These are phyloP conservation scores for Dryadula phaetusa DNA, from an alignment of 2,888 invertebrate genomes.

Conservation along the genomic window DNA sequence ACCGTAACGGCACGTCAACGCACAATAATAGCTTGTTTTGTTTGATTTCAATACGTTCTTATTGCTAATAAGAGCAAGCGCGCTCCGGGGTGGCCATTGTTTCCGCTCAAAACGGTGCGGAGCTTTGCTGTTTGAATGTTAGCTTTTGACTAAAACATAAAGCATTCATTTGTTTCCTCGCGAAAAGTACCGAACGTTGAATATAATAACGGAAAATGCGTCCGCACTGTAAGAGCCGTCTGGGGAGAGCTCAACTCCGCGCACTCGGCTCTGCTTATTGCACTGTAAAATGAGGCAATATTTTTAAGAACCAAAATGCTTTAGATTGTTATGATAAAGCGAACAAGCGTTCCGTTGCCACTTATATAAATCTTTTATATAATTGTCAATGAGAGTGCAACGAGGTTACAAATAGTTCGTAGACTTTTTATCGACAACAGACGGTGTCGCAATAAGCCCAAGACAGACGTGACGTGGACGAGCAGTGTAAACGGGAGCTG, in stretches of 20 bases:
- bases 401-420: not conserved
- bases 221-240: constrained; percentile 2
- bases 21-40: constrained; percentile 18
- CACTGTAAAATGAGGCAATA: not conserved
- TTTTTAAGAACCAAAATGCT: not conserved
- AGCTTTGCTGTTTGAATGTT: constrained; percentile 33
- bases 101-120: constrained; percentile 24
- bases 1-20: constrained; percentile 14
- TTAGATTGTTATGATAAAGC: not conserved
- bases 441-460: not conserved
- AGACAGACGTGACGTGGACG: not conserved
- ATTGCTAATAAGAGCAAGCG: constrained; percentile 16
- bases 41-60: constrained; percentile 21
- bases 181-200: constrained; percentile 27
- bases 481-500: no score
- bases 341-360: not conserved
- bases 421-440: constrained; percentile 1
- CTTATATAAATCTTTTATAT: constrained; percentile 2
- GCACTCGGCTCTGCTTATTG: constrained; percentile 19
- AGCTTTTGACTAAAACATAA: constrained; percentile 31
- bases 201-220: constrained; percentile 23
- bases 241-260: constrained; percentile 5
- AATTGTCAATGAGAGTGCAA: not conserved
- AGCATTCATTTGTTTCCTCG: constrained; percentile 32
- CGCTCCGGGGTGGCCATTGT: constrained; percentile 23